A percentile compares a stretch with the other conserved stretches of the same genome.
phyloP scores from a whole-genome alignment of 1,140 invertebrate species.

The Pachyrhynchus sulphureomaculatus region DNA sequence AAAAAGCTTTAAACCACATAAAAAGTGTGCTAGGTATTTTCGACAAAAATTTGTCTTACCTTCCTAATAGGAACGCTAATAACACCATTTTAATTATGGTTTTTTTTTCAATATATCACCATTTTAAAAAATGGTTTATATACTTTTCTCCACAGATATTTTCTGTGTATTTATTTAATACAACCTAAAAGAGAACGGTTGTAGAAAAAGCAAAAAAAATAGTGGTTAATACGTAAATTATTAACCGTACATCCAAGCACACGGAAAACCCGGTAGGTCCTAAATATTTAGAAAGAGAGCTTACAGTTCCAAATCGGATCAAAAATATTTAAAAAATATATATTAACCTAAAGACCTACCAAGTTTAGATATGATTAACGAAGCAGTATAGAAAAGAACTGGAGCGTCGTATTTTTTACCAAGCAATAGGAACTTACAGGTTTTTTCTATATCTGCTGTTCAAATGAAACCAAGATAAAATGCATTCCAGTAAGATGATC shows the following conservation, averaged over 20 bases:
- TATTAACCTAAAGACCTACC: no score
- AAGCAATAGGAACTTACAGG: no score
- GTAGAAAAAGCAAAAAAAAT: conserved; percentile 18
- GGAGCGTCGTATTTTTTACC: no score
- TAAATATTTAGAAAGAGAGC: no score
- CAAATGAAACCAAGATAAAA: no score
- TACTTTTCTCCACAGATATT: conserved; percentile 3
- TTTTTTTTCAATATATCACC: background rate
- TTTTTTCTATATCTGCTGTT: no score
- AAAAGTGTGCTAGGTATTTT: background rate
- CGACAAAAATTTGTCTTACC: conserved; percentile 5
- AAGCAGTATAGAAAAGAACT: no score
- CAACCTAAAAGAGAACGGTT: conserved; percentile 40
- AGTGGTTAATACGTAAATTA: background rate
- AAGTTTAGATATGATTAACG: no score
- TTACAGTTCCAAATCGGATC: background rate
- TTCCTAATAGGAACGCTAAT: background rate
- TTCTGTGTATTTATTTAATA: conserved; percentile 24
- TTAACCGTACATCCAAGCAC: no score
- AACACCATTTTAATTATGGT: background rate
- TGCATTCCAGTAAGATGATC: no score
- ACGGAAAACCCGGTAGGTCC: no score
- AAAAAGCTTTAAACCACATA: background rate
- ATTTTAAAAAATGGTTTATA: background rate
- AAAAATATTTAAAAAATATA: conserved; percentile 4